phyloP scores from a whole-genome alignment of 2,113 vertebrate genomes.

The Pluvialis apricaria region DNA sequence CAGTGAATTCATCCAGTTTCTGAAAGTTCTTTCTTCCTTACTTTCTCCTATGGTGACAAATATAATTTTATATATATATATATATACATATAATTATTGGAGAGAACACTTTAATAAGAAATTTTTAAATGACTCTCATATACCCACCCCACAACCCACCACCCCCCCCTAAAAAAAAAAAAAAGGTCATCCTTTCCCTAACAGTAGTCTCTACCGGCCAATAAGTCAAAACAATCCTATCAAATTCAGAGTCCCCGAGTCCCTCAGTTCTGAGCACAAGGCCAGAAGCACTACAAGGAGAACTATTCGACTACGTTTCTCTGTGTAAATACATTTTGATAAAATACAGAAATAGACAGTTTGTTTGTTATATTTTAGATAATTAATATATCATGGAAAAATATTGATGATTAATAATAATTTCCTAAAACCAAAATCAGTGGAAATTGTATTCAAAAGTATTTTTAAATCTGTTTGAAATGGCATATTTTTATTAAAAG shows the following conservation, averaged over 20 bases:
- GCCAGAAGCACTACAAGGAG: not conserved
- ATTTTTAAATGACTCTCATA: not conserved
- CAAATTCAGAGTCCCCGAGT: not conserved
- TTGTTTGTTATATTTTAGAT: not conserved
- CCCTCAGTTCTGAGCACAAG: not conserved
- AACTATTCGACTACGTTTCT: not conserved
- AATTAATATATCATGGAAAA: not conserved
- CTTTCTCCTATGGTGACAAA: slow-evolving; percentile 80
- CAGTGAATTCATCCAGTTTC: slow-evolving; percentile 99
- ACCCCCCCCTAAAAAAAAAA: not conserved
- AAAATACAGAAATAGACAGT: not conserved
- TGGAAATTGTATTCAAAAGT: not conserved
- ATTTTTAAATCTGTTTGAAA: not conserved
- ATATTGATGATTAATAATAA: not conserved
- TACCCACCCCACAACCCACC: not conserved
- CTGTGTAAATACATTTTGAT: not conserved
- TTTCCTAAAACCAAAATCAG: not conserved
- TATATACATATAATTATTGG: not conserved
- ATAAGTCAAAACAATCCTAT: not conserved
- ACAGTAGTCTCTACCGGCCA: not conserved
- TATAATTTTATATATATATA: not conserved
- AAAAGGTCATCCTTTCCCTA: not conserved
- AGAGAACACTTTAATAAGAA: not conserved
- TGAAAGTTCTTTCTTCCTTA: slow-evolving; percentile 92
- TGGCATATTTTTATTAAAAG: not conserved